These are phyloP conservation scores for Glaucidium brasilianum DNA, from an alignment of 2,113 vertebrate genomes.

Conservation along the genomic window DNA sequence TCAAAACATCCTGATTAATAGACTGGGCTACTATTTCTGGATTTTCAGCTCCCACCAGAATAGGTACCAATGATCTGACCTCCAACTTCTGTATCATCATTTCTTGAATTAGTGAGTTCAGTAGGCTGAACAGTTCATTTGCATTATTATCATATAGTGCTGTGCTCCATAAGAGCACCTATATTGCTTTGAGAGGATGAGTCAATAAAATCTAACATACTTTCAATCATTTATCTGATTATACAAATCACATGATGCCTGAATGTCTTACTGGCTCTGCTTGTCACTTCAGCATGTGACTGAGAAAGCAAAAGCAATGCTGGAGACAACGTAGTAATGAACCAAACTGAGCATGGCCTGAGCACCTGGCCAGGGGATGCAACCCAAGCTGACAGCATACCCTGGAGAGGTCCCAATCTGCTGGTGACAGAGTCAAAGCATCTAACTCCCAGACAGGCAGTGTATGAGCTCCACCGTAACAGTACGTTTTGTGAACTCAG, in stretches of 20 bases:
- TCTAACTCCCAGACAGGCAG: not conserved
- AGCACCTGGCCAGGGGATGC: not conserved
- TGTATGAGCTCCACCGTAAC: too few relatives aligned
- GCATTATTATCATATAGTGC: not conserved
- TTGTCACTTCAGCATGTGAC: fast-evolving
- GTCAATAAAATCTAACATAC: not conserved
- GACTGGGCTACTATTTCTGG: not conserved
- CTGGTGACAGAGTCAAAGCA: not conserved
- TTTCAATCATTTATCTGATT: not conserved
- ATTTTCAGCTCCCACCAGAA: not conserved
- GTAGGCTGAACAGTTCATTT: not conserved
- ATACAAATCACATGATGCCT: fast-evolving
- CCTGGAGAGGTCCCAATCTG: not conserved
- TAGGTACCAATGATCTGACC: not conserved
- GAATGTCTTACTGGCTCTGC: too few relatives aligned
- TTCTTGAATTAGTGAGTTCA: not conserved
- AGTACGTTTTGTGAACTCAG: too few relatives aligned
- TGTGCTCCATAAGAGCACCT: not conserved
- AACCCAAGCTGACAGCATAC: too few relatives aligned
- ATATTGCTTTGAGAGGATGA: not conserved
- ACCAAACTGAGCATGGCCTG: too few relatives aligned
- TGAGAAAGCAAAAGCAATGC: not conserved
- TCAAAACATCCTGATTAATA: not conserved
- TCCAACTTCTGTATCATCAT: too few relatives aligned
- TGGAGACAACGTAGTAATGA: not conserved